Base-by-base conservation (phyloP, 1,140 invertebrate genomes). In the Kradibia gibbosae region DNA sequence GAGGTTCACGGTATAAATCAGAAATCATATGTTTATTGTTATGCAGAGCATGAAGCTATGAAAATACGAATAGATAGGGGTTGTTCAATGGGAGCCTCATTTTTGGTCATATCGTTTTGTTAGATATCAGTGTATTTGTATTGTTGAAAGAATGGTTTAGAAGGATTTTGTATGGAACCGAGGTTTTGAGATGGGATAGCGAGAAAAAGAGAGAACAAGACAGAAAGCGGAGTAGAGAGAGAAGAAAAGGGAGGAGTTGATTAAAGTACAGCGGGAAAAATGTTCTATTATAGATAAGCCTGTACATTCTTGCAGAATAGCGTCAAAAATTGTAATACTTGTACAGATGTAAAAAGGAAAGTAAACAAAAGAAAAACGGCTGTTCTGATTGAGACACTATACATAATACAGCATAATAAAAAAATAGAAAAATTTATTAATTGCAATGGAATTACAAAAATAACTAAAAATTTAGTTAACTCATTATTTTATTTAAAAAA, bases 21-120 rank as follows among this genome's bases (percentile, higher is more conserved):
- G 57, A 25, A 48, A 57, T 77, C 39, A 57, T 42, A n/a, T 77
- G 39, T 39, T 65, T 62, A 77, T 77, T 77, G 74, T 77, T 31
- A 28, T 45, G 36, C 57, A 25, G 74, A 8, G 17, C 34, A 57
- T 8, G n/a, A 57, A 75, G 42, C 36, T 57, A 39, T 74, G 72
- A 57, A 39, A 74, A 57, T 74, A 55, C 48, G 48, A 53, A 42
- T 20, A 17, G 25, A 36, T 31, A 36, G 11, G n/a, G 42, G 42
- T 48, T 7, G 34, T 31, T 55, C 25, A 22, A 57, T 39, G 20
- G 10, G 31, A 5, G 57, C 50, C 22, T 75, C 50, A 75, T 75
- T 75, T 57, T 60, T 60, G 31, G 34, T 39, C 34, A 48, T 57
- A 13, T 15, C 34, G 20, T 34, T 67, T 15, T 11, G 62, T 20